Conservation (phyloP, 2,888 invertebrate genomes). For the Noctua pronuba region DNA sequence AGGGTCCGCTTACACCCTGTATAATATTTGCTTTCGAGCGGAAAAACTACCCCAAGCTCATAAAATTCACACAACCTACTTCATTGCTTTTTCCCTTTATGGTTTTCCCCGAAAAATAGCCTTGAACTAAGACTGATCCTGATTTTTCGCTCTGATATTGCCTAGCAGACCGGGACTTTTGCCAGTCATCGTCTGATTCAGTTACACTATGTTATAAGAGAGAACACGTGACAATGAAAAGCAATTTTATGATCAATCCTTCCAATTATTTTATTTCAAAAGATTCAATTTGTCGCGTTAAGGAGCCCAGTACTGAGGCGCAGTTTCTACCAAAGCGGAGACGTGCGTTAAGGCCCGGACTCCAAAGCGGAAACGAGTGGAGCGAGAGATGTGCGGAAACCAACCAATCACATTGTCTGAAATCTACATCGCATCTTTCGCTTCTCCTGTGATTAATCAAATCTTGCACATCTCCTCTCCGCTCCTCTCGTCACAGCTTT, state of each 20-base stretch:
- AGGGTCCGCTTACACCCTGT: too few relatives aligned
- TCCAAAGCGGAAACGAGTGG: too few relatives aligned
- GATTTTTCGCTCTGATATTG: not conserved
- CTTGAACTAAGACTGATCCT: not conserved
- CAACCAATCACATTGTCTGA: too few relatives aligned
- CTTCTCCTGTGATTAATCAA: too few relatives aligned
- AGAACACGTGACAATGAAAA: slow-evolving; percentile 40
- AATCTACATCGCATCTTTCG: too few relatives aligned
- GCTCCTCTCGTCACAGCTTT: too few relatives aligned
- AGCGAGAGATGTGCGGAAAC: not conserved
- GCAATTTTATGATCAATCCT: slow-evolving; percentile 21
- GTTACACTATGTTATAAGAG: not conserved
- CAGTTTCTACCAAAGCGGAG: not conserved
- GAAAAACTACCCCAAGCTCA: not conserved
- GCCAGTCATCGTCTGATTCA: slow-evolving; percentile 25
- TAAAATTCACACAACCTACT: slow-evolving; percentile 28
- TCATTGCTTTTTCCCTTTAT: not conserved
- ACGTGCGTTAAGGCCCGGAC: too few relatives aligned
- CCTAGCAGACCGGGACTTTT: not conserved
- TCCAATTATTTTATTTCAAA: slow-evolving; percentile 25
- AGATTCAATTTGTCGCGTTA: not conserved
- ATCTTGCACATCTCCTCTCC: too few relatives aligned
- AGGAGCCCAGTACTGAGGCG: not conserved
- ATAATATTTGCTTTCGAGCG: slow-evolving; percentile 4
- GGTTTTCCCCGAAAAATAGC: slow-evolving; percentile 3